Percentiles rank a stretch among this genome's conserved stretches.
phyloP scores from a whole-genome alignment of 2,888 invertebrate genomes.

The Dryococelus australis region DNA sequence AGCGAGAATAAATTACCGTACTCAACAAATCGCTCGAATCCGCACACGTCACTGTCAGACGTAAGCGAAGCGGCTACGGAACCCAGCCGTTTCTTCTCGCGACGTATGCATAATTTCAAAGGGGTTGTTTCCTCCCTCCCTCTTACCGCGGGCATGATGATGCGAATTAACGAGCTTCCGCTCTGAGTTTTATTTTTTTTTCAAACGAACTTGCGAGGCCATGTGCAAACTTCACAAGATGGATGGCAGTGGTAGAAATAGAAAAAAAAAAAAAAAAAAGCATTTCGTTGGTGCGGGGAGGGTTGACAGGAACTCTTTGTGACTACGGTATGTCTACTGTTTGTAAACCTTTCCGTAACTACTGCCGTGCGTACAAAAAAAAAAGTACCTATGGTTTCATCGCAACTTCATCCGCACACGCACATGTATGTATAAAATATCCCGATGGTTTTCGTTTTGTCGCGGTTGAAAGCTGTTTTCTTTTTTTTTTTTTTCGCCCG shows the following conservation, averaged over 20 bases:
- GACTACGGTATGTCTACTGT: not conserved
- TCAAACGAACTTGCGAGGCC: not conserved
- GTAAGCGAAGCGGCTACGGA: not conserved
- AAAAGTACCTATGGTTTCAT: not conserved
- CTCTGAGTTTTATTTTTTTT: not conserved
- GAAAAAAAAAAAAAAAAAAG: not conserved
- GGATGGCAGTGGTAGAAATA: not conserved
- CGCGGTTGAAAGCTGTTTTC: not conserved
- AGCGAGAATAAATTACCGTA: no score
- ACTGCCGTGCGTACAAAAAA: not conserved
- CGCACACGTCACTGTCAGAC: not conserved
- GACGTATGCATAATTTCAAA: not conserved
- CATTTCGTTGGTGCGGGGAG: not conserved
- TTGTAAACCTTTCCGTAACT: slow-evolving; percentile 10
- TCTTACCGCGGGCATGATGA: not conserved
- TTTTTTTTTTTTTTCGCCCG: not conserved
- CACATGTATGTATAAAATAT: not conserved
- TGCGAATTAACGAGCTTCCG: slow-evolving; percentile 1
- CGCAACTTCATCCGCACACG: not conserved
- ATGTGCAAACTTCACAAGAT: not conserved
- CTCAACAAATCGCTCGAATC: not conserved
- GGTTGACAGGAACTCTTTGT: not conserved
- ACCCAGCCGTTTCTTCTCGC: not conserved
- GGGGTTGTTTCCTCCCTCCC: not conserved
- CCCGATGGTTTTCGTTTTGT: not conserved